Conservation (phyloP, 2,797 vertebrate species). For the Peromyscus aztecus region DNA sequence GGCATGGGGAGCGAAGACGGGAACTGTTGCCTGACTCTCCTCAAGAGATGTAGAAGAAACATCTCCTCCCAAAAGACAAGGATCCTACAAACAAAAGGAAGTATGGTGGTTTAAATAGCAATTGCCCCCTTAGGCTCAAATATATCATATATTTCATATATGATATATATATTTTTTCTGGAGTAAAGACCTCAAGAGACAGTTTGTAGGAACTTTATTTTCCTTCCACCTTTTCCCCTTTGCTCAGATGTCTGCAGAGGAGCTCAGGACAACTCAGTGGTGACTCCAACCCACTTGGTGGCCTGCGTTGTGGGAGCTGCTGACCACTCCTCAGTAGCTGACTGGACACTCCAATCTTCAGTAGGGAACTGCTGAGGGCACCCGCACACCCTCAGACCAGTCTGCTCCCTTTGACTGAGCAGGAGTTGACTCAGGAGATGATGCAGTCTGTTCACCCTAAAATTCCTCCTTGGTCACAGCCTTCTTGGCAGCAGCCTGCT, state of each 20-base stretch:
- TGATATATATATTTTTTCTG: no score
- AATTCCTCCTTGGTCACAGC: not conserved
- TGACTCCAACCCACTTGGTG: not conserved
- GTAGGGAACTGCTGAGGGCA: not conserved
- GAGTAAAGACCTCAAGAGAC: not conserved
- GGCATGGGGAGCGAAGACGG: not conserved
- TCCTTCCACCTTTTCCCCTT: not conserved
- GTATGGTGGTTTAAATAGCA: not conserved
- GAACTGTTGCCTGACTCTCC: not conserved
- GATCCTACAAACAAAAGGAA: not conserved
- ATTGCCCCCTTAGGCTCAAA: not conserved
- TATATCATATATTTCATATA: no score
- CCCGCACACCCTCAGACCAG: not conserved
- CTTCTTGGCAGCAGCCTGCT: not conserved
- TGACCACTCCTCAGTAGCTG: not conserved
- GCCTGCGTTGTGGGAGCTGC: not conserved
- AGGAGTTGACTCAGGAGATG: not conserved
- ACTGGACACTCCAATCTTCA: not conserved
- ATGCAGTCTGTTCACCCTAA: not conserved
- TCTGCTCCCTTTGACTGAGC: not conserved
- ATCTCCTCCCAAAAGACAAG: not conserved
- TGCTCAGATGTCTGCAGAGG: not conserved
- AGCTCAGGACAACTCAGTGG: not conserved
- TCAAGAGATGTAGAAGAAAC: not conserved
- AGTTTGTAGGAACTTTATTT: not conserved